Base-by-base conservation (phyloP, 2,888 invertebrate genomes). In the Patella ulyssiponensis region DNA sequence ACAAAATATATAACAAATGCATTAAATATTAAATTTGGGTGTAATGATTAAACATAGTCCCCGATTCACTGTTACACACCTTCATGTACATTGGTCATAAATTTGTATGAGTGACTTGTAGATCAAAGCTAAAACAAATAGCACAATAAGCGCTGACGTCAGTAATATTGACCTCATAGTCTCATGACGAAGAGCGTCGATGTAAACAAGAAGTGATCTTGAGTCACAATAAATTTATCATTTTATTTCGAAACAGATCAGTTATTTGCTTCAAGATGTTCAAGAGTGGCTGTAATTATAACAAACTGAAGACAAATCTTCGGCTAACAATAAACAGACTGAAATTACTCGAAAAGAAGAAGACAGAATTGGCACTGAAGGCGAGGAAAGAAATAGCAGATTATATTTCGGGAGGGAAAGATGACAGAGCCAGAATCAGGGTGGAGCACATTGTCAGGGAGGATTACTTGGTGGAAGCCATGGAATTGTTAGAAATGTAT, bases 401-500 rank as follows among this genome's bases (percentile, higher is more conserved):
- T 92, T 99, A 97, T 90, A 88, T 92, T 56, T 80, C 87, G 76
- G 88, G 84, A 27, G 91, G 92, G 74, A 93, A 93, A 88, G 92
- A 92, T 77, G 94, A 94, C 81, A 86, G 94, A 83, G 99, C 99
- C 0, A 96, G 97, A 92, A 99, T 99, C 83, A 94, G 99, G 51
- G 99, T 99, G 14, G 99, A 99, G 92, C 97, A 98, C 88, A 99
- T 99, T 78, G 98, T 99, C 87, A 95, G 99, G 71, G 98, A 99
- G 93, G 99, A 99, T 92, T 99, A 99, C 92, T 94, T 99, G 92
- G 98, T 99, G 3, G 99, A 99, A 93, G 99, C 99, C 1, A 97
- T 99, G 96, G 99, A 99, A 93, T 94, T 99, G 79, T 94, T 99
- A 0, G 99, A 99, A 93, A 99, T 99, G 98, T 99, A 98, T 91